phyloP scores from a whole-genome alignment of 2,888 invertebrate species.

The Hirtodrosophila cameraria region DNA sequence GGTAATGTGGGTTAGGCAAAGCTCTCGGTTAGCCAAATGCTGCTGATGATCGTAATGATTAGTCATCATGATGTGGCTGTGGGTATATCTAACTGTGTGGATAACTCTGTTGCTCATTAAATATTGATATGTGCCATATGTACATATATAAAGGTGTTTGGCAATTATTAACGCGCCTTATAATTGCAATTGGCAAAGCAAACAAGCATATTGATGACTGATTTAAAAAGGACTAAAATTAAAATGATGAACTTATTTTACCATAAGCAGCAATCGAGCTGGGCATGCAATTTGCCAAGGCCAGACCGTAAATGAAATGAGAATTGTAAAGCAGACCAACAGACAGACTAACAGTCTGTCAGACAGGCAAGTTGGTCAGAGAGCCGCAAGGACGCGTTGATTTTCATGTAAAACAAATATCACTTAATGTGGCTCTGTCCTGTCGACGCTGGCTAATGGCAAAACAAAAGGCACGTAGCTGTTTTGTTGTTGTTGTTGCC shows the following conservation, averaged over 20 bases:
- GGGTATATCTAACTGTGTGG: conserved; percentile 22
- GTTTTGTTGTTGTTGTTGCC: conserved; percentile 10
- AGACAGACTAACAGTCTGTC: neutral
- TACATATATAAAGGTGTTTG: neutral
- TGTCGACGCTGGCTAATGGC: conserved; percentile 64
- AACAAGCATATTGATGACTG: conserved; percentile 42
- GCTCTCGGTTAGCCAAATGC: conserved; percentile 18
- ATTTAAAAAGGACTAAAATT: conserved; percentile 60
- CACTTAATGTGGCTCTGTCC: conserved; percentile 66
- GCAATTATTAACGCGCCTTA: conserved; percentile 39
- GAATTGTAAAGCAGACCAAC: conserved; percentile 35
- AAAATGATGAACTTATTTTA: conserved; percentile 46
- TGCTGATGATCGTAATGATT: conserved; percentile 2
- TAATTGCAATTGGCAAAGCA: conserved; percentile 49
- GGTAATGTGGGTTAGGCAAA: conserved; percentile 51
- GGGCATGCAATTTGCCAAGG: conserved; percentile 56
- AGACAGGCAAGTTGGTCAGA: conserved; percentile 11
- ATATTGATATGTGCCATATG: conserved; percentile 2
- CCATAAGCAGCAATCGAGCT: conserved; percentile 38
- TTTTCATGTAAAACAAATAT: conserved; percentile 78
- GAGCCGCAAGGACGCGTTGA: conserved; percentile 61
- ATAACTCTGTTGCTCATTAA: conserved; percentile 58
- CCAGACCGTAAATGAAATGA: conserved; percentile 48
- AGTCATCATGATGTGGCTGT: conserved; percentile 12
- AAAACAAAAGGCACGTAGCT: conserved; percentile 72